Evolutionary conservation across 2,113 vertebrate species (phyloP).

Genomic region (Hippocampus abdominalis): DNA sequence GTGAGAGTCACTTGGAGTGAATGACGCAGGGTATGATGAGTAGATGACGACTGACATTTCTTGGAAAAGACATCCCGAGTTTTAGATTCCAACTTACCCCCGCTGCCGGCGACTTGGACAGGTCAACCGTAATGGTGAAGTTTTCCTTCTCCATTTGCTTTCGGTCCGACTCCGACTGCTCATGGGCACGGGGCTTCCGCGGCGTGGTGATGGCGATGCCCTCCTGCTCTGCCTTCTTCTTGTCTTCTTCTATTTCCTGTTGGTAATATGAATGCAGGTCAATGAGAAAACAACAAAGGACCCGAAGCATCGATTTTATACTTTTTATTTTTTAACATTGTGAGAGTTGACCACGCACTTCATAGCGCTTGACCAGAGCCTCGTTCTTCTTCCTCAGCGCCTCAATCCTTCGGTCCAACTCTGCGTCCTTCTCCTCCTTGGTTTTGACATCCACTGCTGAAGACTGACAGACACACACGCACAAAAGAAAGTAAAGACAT

Average conservation of each 20-base stretch:
- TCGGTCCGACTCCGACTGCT: slow-evolving; percentile 56
- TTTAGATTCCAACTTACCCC: slow-evolving; percentile 56
- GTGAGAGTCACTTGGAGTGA: neutral
- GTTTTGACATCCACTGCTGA: slow-evolving; percentile 80
- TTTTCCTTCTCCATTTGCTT: slow-evolving; percentile 77
- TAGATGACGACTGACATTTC: neutral
- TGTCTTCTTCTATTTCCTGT: slow-evolving; percentile 92
- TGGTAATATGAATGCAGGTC: neutral
- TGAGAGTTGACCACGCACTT: slow-evolving; percentile 58
- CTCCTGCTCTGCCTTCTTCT: slow-evolving; percentile 84
- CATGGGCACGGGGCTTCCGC: slow-evolving; percentile 70
- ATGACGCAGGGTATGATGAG: neutral
- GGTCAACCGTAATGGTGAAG: slow-evolving; percentile 69
- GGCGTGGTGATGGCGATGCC: slow-evolving; percentile 81
- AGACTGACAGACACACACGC: slow-evolving; percentile 59
- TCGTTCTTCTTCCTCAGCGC: slow-evolving; percentile 89
- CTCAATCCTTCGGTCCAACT: slow-evolving; percentile 85
- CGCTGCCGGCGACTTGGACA: slow-evolving; percentile 38
- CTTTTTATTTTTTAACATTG: too few species aligned
- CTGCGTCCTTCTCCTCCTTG: slow-evolving; percentile 89
- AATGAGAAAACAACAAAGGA: neutral
- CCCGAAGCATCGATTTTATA: neutral
- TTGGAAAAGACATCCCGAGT: neutral
- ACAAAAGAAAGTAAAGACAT: neutral
- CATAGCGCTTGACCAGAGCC: slow-evolving; percentile 83